Evolutionary conservation across 2,113 vertebrate species (phyloP), one percentile per base, ranked within the genome.

Genomic region (Pipra filicauda): DNA sequence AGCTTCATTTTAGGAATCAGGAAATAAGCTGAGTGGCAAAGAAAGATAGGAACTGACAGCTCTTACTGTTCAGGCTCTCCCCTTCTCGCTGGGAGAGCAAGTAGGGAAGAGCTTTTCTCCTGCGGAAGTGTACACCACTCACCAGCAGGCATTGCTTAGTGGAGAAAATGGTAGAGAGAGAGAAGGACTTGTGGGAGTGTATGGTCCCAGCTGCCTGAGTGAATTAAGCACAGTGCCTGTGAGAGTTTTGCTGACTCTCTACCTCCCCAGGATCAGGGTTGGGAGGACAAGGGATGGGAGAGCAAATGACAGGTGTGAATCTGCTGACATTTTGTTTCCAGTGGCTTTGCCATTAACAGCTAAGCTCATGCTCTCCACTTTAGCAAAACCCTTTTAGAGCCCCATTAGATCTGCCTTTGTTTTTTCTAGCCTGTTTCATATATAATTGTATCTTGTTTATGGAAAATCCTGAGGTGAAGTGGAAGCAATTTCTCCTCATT

Each of bases 1-100:
- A 96, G 96, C 93, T 91, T 96, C 96, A 93, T 96, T 96, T 96
- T 94, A 93, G 96, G 88, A 95, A 93, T 96, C 93, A 95, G 96
- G 96, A 97, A 96, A 96, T 93, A 95, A 93, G 90, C 93, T 93
- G 94, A 96, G 92, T 95, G 93, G 95, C 91, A 93, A 96, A 96
- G 96, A 89, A 93, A 96, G 92, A 96, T 94, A 75, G 96, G 76
- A 95, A 24, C 76, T 93, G 95, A 96, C 92, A 95, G 96, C 95
- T 94, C 92, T 95, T 41, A 7, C n/a, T 94, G 91, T 41, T 94
- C 83, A 93, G 83, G 61, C 95, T 93, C 92, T 96, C 75, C 85
- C 48, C 93, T 93, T 88, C 20, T 0, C 69, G 12, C 85, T 84
- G 65, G 88, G 90, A 95, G 85, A 86, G 90, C 90, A 94, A 92